Evolutionary conservation across 2,113 vertebrate species (phyloP).

Genomic region (Leuciscus idus): DNA sequence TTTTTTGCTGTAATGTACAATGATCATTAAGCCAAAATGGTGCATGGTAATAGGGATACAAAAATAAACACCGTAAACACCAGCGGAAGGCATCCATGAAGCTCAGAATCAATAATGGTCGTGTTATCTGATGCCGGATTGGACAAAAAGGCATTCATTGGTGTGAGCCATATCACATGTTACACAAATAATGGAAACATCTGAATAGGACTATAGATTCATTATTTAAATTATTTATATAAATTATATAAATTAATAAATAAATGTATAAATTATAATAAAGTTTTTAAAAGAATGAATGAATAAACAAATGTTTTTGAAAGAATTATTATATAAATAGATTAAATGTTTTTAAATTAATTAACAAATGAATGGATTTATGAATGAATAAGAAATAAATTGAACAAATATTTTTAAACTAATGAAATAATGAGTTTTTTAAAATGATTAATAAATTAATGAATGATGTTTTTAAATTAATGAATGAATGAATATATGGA

Average conservation of each 20-base stretch:
- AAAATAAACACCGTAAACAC: background rate
- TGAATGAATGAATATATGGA: background rate
- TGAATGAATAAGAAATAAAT: background rate
- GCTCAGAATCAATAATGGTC: background rate
- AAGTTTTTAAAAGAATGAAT: background rate
- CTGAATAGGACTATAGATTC: no score
- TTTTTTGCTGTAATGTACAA: background rate
- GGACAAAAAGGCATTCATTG: background rate
- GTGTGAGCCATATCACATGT: background rate
- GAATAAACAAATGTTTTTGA: background rate
- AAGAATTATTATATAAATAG: background rate
- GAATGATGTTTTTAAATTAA: background rate
- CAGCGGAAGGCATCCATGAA: background rate
- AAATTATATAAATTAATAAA: background rate
- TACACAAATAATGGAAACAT: background rate
- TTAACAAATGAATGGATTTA: background rate
- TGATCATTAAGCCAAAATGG: background rate
- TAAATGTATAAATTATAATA: background rate
- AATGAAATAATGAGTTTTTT: background rate
- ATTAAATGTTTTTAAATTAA: no score
- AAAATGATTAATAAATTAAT: background rate
- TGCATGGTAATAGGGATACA: background rate
- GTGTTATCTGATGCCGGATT: background rate
- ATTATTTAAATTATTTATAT: no score
- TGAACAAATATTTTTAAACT: background rate